Percentiles rank a stretch among this genome's conserved stretches.
Conservation (phyloP, 2,113 vertebrate species). For the Festucalex cinctus region DNA sequence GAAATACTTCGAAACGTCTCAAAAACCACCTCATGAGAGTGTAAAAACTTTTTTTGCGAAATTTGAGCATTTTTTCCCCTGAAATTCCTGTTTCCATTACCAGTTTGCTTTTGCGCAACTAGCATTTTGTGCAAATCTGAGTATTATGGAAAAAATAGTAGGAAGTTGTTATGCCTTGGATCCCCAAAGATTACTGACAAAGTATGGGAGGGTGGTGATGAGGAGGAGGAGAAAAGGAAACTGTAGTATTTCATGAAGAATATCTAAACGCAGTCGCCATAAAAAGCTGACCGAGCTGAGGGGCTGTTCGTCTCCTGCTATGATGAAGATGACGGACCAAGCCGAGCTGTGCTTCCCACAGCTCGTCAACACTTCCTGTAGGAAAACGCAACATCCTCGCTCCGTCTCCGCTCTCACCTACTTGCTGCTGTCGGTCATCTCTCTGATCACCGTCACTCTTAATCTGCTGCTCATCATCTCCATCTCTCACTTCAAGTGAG, state of each 20-base stretch:
- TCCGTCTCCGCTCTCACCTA: background rate
- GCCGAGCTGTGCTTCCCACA: slow-evolving; percentile 29
- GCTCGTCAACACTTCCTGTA: slow-evolving; percentile 35
- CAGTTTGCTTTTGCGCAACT: too few relatives aligned
- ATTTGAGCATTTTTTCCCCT: too few relatives aligned
- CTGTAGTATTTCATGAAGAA: too few relatives aligned
- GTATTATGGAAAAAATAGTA: too few relatives aligned
- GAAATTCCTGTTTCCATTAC: too few relatives aligned
- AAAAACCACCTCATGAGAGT: too few relatives aligned
- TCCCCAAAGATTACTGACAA: background rate
- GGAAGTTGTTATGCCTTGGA: too few relatives aligned
- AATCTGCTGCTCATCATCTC: slow-evolving; percentile 40
- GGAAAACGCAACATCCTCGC: background rate
- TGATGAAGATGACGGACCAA: background rate
- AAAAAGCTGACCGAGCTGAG: background rate
- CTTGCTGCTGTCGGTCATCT: background rate
- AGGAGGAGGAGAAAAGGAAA: background rate
- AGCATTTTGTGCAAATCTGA: too few relatives aligned
- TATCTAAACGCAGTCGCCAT: background rate
- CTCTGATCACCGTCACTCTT: slow-evolving; percentile 15
- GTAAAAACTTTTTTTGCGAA: too few relatives aligned
- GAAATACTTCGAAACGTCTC: too few relatives aligned
- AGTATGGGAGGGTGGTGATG: background rate
- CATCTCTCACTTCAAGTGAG: slow-evolving; percentile 27
- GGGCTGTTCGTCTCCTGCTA: background rate